Conservation (phyloP, 2,888 invertebrate genomes). For the Diplazon laetatorius region DNA sequence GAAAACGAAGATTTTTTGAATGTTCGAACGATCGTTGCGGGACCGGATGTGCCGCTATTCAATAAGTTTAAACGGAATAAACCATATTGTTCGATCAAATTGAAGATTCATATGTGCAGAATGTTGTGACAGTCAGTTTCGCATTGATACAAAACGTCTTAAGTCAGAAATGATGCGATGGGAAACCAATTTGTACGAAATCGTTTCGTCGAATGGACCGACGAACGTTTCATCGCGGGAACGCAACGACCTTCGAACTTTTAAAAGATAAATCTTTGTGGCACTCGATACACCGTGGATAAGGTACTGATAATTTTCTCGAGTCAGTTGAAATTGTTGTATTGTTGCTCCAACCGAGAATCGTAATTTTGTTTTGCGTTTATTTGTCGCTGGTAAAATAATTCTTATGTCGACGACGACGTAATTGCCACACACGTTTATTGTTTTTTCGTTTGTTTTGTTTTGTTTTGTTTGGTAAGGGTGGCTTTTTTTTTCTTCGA, state of each 20-base stretch:
- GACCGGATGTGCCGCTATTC: slow-evolving; percentile 13
- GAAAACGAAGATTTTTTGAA: neutral
- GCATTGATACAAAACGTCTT: too few species aligned
- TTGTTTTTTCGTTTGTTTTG: too few species aligned
- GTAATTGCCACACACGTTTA: too few species aligned
- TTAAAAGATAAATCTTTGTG: slow-evolving; percentile 19
- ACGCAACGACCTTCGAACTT: slow-evolving; percentile 45
- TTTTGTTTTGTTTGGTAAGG: too few species aligned
- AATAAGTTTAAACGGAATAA: too few species aligned
- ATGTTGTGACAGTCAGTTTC: neutral
- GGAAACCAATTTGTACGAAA: too few species aligned
- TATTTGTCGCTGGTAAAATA: neutral
- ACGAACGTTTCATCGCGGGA: neutral
- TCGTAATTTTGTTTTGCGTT: neutral
- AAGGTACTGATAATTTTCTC: slow-evolving; percentile 17
- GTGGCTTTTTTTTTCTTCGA: too few species aligned
- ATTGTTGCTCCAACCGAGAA: neutral
- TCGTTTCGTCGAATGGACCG: neutral
- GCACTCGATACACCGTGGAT: neutral
- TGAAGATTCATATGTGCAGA: too few species aligned
- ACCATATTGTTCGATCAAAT: too few species aligned
- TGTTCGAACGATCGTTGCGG: too few species aligned
- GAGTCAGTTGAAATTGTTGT: slow-evolving; percentile 6
- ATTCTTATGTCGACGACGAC: neutral
- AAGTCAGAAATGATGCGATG: too few species aligned